phyloP scores from a whole-genome alignment of 2,888 invertebrate species.

The Melieria omissa region DNA sequence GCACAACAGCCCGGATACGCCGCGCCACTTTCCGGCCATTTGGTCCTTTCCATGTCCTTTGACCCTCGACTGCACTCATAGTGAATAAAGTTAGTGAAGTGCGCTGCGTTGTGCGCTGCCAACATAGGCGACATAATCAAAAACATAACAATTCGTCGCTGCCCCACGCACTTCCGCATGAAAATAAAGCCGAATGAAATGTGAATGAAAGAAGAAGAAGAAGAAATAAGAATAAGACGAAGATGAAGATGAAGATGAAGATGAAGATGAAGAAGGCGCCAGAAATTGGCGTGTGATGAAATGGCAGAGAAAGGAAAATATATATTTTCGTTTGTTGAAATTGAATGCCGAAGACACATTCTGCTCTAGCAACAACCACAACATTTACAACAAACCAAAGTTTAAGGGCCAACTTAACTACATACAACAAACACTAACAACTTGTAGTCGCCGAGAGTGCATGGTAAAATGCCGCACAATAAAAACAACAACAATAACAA shows the following conservation, averaged over 20 bases:
- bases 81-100: background rate
- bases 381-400: background rate
- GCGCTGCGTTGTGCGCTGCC: background rate
- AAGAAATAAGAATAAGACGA: background rate
- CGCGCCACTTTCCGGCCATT: background rate
- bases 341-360: slow-evolving; percentile 39
- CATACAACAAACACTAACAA: no score
- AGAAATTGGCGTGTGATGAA: no score
- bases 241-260: background rate
- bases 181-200: background rate
- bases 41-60: no score
- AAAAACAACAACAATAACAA: background rate
- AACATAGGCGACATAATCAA: slow-evolving; percentile 32
- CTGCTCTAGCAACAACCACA: slow-evolving; percentile 2
- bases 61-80: background rate
- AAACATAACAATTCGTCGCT: slow-evolving; percentile 16
- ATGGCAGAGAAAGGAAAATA: no score
- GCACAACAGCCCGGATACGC: slow-evolving; percentile 9
- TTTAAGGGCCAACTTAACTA: no score
- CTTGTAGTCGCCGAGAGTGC: background rate
- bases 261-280: background rate
- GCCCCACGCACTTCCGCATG: background rate
- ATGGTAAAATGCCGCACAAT: background rate
- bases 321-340: slow-evolving; percentile 11
- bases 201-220: background rate